A percentile compares a stretch with the other conserved stretches of the same genome.
Evolutionary conservation across 2,888 invertebrate species (phyloP).

Genomic region (Drosophila histrio): DNA sequence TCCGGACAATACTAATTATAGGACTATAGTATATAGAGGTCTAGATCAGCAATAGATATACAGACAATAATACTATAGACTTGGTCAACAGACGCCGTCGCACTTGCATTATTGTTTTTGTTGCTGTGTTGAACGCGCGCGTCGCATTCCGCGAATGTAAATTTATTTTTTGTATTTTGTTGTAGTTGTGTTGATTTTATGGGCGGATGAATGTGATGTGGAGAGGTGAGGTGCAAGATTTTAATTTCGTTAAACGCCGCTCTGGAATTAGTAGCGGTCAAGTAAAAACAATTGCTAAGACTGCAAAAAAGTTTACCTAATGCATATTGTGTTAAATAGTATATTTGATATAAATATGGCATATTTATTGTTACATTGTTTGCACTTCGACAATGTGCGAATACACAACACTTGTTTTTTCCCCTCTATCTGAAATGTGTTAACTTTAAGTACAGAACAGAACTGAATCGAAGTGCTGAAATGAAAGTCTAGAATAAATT

Average conservation of each 20-base stretch:
- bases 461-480: constrained; percentile 7
- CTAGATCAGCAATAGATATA: constrained; percentile 43
- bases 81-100: constrained; percentile 49
- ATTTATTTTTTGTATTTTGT: constrained; percentile 1
- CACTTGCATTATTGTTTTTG: constrained; percentile 45
- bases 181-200: not conserved
- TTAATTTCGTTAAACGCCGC: constrained; percentile 31
- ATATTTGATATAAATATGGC: constrained; percentile 18
- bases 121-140: constrained; percentile 34
- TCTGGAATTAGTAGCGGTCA: constrained; percentile 21
- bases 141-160: constrained; percentile 35
- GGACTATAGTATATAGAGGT: constrained; percentile 37
- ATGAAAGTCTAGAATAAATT: not conserved
- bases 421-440: constrained; percentile 21
- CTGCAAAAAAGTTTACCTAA: not conserved
- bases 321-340: constrained; percentile 14
- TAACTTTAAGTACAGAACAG: constrained; percentile 11
- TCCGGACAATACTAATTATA: constrained; percentile 48
- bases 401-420: constrained; percentile 18
- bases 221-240: constrained; percentile 6
- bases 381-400: constrained; percentile 23
- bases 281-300: constrained; percentile 34
- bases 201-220: not conserved
- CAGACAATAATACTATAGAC: constrained; percentile 34
- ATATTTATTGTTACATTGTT: constrained; percentile 13